Evolutionary conservation across 2,888 invertebrate genomes (phyloP).

Genomic region (Lasioglossum morio): DNA sequence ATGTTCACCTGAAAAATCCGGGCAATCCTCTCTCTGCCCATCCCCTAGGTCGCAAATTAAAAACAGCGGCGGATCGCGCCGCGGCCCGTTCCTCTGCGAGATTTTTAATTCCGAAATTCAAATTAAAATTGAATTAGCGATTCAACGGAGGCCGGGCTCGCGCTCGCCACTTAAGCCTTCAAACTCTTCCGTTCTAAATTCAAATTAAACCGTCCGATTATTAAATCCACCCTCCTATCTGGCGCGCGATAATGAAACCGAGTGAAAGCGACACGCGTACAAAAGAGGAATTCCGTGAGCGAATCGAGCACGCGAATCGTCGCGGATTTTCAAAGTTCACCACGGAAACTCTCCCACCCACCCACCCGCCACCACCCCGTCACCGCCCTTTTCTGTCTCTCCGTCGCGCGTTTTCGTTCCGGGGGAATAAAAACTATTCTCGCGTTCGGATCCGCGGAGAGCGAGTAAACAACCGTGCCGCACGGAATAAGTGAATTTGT

Average conservation of each 20-base stretch:
- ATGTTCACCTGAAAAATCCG: slow-evolving; percentile 38
- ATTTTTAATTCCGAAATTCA: slow-evolving; percentile 44
- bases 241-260: slow-evolving; percentile 42
- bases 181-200: slow-evolving; percentile 52
- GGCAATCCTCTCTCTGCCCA: slow-evolving; percentile 20
- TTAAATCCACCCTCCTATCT: slow-evolving; percentile 43
- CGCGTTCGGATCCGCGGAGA: slow-evolving; percentile 17
- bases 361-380: not conserved
- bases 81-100: not conserved
- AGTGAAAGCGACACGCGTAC: slow-evolving; percentile 52
- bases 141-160: slow-evolving; percentile 10
- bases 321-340: slow-evolving; percentile 26
- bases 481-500: slow-evolving; percentile 36
- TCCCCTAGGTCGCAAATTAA: slow-evolving; percentile 3
- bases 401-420: not conserved
- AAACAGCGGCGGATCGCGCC: slow-evolving; percentile 2
- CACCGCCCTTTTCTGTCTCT: not conserved
- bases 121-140: slow-evolving; percentile 55
- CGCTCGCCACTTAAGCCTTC: slow-evolving; percentile 31
- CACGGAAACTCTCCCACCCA: not conserved
- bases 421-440: slow-evolving; percentile 26
- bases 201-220: slow-evolving; percentile 56
- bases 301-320: not conserved
- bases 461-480: slow-evolving; percentile 20
- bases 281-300: slow-evolving; percentile 19